Base-by-base conservation (phyloP, 2,797 vertebrate species). In the Danio kyathit region DNA sequence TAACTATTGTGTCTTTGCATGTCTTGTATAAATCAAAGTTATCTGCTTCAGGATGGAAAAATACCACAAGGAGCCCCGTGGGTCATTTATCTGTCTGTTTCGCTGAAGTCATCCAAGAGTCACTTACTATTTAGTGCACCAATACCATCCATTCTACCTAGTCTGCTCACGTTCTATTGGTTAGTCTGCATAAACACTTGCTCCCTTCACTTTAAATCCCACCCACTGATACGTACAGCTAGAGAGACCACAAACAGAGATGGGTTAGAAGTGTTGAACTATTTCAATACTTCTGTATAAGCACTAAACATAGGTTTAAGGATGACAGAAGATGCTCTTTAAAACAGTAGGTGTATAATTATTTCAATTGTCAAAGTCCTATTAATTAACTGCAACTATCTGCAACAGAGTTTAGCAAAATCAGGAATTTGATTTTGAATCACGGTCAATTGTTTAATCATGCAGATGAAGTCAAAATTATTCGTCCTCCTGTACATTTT, bases 51-150 rank as follows among this genome's bases (percentile, higher is more conserved):
- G 56, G 44, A 13, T 71, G 10, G 56, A 17, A 44, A 61, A 73
- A 85, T 79, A 81, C 84, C 79, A 17, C 74, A 78, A 46, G 84
- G 84, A 86, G 84, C 84, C 84, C 74, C 21, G 44, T 66, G 14
- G 40, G 61, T 81, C 65, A 83, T 86, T 86, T 78, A 82, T 86
- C 79, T 86, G 84, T 86, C 84, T 86, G 79, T 86, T 81, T 81
- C 74, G 44, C 64, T 66, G 79, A 86, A 71, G 73, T 76, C 72
- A 70, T 69, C 13, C 38, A 17, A 61, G n/a, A 64, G 21, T 51
- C 57, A 49, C 52, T 61, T 52, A 70, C 57, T 49, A 44, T 59
- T 46, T 49, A 52, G 61, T 41, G 52, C 43, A 66, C 69, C 29
- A 73, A n/a, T 38, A 21, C 44, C 41, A 43, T 29, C 46, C 38